A percentile compares a stretch with the other conserved stretches of the same genome.
Conservation (phyloP, 2,888 invertebrate genomes). For the Euplagia quadripunctaria region DNA sequence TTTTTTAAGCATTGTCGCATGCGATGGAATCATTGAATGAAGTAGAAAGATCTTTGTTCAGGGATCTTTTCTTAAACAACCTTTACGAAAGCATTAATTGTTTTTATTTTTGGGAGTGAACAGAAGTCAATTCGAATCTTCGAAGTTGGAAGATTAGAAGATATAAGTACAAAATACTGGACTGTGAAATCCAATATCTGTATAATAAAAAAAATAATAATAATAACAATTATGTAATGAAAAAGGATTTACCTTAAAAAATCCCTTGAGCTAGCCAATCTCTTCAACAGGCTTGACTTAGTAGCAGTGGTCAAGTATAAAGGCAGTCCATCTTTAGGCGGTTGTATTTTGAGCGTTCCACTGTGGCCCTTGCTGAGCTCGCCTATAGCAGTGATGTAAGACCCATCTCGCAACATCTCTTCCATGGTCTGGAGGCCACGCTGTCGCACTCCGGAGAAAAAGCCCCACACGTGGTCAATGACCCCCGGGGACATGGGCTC, state of each 20-base stretch:
- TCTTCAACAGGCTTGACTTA: constrained; percentile 91
- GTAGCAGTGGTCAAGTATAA: constrained; percentile 94
- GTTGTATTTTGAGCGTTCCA: constrained; percentile 90
- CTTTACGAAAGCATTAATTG: too few relatives aligned
- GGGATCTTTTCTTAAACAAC: too few relatives aligned
- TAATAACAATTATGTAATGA: background rate
- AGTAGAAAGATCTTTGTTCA: too few relatives aligned
- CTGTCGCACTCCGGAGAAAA: constrained; percentile 94
- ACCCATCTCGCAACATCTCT: constrained; percentile 94
- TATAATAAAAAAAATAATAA: too few relatives aligned
- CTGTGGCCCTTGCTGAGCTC: constrained; percentile 90
- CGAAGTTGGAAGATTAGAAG: too few relatives aligned
- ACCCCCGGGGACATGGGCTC: constrained; percentile 92
- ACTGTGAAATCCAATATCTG: background rate
- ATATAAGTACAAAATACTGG: background rate
- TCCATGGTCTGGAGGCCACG: constrained; percentile 96
- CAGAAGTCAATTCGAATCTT: too few relatives aligned
- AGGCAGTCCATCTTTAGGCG: constrained; percentile 90
- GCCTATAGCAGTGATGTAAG: constrained; percentile 93
- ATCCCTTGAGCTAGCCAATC: constrained; percentile 90
- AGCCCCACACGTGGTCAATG: constrained; percentile 94
- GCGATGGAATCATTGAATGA: too few relatives aligned
- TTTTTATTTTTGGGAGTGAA: too few relatives aligned
- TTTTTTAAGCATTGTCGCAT: too few relatives aligned
- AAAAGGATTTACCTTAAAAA: constrained; percentile 87